Evolutionary conservation across 2,888 invertebrate genomes (phyloP).

Genomic region (Conchocele bisecta): DNA sequence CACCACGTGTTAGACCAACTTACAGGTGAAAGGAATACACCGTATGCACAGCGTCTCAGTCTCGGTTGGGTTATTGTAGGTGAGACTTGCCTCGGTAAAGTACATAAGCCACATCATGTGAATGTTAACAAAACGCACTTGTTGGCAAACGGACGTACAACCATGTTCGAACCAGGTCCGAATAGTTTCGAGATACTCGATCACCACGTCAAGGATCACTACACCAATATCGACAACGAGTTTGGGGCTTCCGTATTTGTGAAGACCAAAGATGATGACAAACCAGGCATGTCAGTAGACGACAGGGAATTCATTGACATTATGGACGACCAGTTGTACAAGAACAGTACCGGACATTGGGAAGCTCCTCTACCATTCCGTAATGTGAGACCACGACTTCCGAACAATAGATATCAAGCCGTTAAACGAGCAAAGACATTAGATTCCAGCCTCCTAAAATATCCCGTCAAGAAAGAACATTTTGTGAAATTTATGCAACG

Average conservation of each 20-base stretch:
- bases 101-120: conserved; percentile 6
- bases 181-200: too few species aligned
- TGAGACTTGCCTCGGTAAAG: conserved; percentile 48
- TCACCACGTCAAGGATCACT: background rate
- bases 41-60: conserved; percentile 27
- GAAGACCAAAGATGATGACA: conserved; percentile 2
- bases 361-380: conserved; percentile 41
- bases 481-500: conserved; percentile 47
- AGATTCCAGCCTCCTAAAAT: conserved; percentile 24
- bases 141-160: background rate
- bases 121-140: background rate
- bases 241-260: conserved; percentile 1
- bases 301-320: conserved; percentile 15
- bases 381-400: conserved; percentile 13
- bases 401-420: conserved; percentile 38
- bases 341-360: conserved; percentile 27
- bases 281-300: conserved; percentile 4
- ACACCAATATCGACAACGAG: background rate
- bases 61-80: conserved; percentile 48
- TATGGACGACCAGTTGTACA: conserved; percentile 32
- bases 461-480: conserved; percentile 31
- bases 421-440: conserved; percentile 23
- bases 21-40: conserved; percentile 11
- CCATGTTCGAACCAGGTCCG: background rate
- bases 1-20: conserved; percentile 29